Evolutionary conservation across 2,113 vertebrate genomes (phyloP).

Genomic region (Etheostoma spectabile): DNA sequence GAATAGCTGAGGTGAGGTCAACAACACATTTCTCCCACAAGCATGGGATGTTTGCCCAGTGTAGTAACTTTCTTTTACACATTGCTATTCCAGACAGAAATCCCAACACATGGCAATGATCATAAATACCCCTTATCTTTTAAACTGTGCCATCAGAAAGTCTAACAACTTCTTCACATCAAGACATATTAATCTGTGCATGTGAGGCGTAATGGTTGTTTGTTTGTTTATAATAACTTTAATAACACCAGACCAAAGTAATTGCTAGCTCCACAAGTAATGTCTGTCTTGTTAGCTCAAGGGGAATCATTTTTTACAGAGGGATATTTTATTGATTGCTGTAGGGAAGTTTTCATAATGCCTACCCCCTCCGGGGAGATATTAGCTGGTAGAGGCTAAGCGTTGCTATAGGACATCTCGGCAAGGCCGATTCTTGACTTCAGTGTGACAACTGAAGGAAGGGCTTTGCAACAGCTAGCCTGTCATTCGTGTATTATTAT

Average conservation of each 20-base stretch:
- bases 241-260: constrained; percentile 37
- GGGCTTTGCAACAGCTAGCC: constrained; percentile 1
- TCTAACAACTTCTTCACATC: constrained; percentile 34
- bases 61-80: constrained; percentile 15
- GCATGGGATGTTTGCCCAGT: constrained; percentile 8
- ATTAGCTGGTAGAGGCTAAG: constrained; percentile 20
- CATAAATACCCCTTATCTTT: constrained; percentile 6
- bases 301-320: constrained; percentile 41
- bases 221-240: constrained; percentile 48
- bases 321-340: constrained; percentile 56
- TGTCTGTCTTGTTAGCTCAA: constrained; percentile 3
- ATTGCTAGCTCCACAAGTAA: constrained; percentile 40
- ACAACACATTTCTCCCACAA: constrained; percentile 17
- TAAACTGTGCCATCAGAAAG: background rate
- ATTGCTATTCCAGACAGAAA: constrained; percentile 14
- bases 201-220: constrained; percentile 34
- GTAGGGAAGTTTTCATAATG: constrained; percentile 1
- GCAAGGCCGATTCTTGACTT: constrained; percentile 22
- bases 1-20: constrained; percentile 19
- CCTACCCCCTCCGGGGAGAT: constrained; percentile 26
- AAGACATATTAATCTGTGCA: constrained; percentile 42
- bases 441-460: constrained; percentile 29
- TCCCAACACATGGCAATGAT: constrained; percentile 9
- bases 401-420: constrained; percentile 29
- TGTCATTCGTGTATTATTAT: constrained; percentile 15